phyloP scores from a whole-genome alignment of 2,888 invertebrate genomes.

The Oxycera nigricornis region DNA sequence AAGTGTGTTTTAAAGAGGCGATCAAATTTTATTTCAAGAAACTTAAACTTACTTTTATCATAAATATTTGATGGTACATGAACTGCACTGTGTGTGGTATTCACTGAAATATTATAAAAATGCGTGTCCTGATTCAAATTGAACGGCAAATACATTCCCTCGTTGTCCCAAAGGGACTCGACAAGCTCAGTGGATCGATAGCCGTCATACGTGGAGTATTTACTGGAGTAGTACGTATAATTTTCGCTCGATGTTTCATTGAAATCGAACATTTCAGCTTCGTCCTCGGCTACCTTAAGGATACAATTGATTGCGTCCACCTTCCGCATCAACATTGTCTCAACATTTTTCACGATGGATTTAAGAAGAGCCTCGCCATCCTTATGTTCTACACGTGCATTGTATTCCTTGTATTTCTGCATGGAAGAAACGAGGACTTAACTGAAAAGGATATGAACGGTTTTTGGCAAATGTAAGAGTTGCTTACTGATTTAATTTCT shows the following conservation, averaged over 20 bases:
- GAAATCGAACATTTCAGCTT: conserved; percentile 70
- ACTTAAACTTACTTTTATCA: conserved; percentile 71
- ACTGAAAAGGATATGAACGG: conserved; percentile 50
- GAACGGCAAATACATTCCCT: conserved; percentile 63
- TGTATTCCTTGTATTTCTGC: conserved; percentile 79
- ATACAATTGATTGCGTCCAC: conserved; percentile 90
- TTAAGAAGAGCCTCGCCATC: conserved; percentile 80
- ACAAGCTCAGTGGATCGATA: conserved; percentile 52
- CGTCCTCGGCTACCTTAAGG: conserved; percentile 74
- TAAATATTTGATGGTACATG: conserved; percentile 95
- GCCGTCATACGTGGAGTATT: conserved; percentile 70
- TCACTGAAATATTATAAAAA: conserved; percentile 84
- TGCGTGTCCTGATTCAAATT: conserved; percentile 75
- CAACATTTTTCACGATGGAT: conserved; percentile 81
- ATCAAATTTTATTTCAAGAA: not conserved
- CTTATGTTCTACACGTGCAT: conserved; percentile 80
- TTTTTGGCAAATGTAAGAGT: not conserved
- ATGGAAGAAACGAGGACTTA: not conserved
- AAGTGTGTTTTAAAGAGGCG: conserved; percentile 47
- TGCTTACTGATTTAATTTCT: conserved; percentile 78
- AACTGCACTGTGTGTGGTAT: conserved; percentile 81
- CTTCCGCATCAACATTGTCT: conserved; percentile 85
- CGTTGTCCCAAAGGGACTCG: conserved; percentile 51
- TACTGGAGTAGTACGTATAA: conserved; percentile 80
- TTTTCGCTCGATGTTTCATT: conserved; percentile 59